Base-by-base conservation (phyloP, 1,140 invertebrate genomes). In the Aphaenogaster floridana region DNA sequence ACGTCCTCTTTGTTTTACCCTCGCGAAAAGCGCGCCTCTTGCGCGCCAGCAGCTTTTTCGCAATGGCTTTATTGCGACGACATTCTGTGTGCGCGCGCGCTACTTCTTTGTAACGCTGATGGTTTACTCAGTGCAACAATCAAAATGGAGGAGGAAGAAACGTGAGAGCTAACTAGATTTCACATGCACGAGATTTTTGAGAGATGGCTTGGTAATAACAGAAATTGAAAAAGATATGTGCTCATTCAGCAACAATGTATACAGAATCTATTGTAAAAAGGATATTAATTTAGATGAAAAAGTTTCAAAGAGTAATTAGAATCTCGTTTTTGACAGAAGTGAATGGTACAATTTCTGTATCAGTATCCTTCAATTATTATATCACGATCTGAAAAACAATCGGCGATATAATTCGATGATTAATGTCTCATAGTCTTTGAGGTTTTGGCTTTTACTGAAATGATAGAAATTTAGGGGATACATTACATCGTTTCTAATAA, bases 1-100 rank as follows among this genome's bases (percentile, higher is more conserved):
- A 59, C 76, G 48, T 90, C 48, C 83, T 45, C 83, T 86, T 86
- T 86, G 83, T 81, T 86, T 80, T 64, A 50, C 66, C 21, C 28
- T 54, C 36, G 45, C 45, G 28, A 39, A 78, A 88, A 74, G 45
- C 71, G 61, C 45, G 4, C 42, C 54, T 63, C 48, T 89, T 42
- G 15, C 59, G 42, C 54, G 8, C 36, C 59, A 4, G 28, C 28
- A 42, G n/a, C 21, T 57, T 72, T 8, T 4, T 72, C n/a, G 50
- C 50, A 34, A 42, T 4, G 36, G 36, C 57, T 79, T 66, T 39
- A 39, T 66, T 39, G 15, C 42, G 42, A 48, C 77, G n/a, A 64
- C 11, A 64, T 15, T 74, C 52, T 28, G 36, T 45, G 42, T 61
- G 15, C 17, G 1, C 21, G 54, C 17, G 42, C 36, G 2, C 34